Percentiles rank a stretch among this genome's conserved stretches.
Evolutionary conservation across 2,797 vertebrate species (phyloP).

Genomic region (Geotrypetes seraphini): DNA sequence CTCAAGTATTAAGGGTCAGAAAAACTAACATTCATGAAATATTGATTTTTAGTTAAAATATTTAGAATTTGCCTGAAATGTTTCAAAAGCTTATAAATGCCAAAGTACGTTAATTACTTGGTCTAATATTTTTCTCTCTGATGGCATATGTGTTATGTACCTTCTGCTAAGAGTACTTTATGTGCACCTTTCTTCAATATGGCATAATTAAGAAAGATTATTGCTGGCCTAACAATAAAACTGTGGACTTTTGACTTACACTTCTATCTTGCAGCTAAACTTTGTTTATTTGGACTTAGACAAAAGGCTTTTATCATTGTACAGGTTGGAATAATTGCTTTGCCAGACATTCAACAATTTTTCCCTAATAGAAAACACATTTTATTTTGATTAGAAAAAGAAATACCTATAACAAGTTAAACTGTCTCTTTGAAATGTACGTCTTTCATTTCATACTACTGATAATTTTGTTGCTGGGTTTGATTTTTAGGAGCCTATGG

Average conservation of each 20-base stretch:
- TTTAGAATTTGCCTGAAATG: neutral
- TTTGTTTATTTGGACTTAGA: slow-evolving; percentile 3
- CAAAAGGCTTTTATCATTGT: slow-evolving; percentile 20
- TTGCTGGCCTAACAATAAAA: slow-evolving; percentile 2
- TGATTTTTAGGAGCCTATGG: too few relatives aligned
- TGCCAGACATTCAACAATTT: slow-evolving; percentile 15
- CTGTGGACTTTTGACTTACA: neutral
- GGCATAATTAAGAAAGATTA: neutral
- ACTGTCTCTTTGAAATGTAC: too few relatives aligned
- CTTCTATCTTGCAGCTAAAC: slow-evolving; percentile 4
- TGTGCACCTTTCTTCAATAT: too few relatives aligned
- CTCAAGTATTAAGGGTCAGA: too few relatives aligned
- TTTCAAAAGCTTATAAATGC: neutral
- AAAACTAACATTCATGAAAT: too few relatives aligned
- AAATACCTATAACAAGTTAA: too few relatives aligned
- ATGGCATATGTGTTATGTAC: slow-evolving; percentile 1
- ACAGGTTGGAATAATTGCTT: slow-evolving; percentile 24
- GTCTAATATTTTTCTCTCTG: too few relatives aligned
- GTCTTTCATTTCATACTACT: too few relatives aligned
- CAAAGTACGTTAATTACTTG: neutral
- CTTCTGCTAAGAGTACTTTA: too few relatives aligned
- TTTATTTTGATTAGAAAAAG: slow-evolving; percentile 2
- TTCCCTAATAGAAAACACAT: slow-evolving; percentile 15
- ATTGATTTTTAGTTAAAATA: too few relatives aligned
- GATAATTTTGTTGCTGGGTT: too few relatives aligned